These are phyloP conservation scores for Megalonaias nervosa DNA, from an alignment of 1,140 invertebrate genomes.

Conservation along the genomic window DNA sequence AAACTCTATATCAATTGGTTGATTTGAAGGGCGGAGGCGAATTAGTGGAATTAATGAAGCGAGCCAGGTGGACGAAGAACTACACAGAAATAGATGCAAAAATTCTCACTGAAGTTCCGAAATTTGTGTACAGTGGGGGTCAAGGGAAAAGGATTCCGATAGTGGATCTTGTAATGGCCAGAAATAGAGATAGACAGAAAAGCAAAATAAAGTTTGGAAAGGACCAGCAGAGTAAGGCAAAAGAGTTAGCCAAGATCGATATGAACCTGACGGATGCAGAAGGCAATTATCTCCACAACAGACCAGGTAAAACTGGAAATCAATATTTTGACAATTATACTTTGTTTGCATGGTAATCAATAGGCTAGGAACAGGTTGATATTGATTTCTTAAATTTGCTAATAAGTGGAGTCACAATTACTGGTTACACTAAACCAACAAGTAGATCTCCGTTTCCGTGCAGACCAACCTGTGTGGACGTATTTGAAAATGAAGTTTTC, in stretches of 20 bases:
- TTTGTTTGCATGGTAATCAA: too few relatives aligned
- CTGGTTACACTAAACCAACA: too few relatives aligned
- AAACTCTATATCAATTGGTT: constrained; percentile 65
- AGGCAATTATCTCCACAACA: constrained; percentile 47
- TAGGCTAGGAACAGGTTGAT: too few relatives aligned
- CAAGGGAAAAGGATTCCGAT: constrained; percentile 91
- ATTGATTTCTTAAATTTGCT: too few relatives aligned
- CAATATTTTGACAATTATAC: too few relatives aligned
- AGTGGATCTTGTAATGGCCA: constrained; percentile 85
- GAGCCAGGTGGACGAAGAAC: constrained; percentile 76
- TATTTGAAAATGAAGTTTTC: too few relatives aligned
- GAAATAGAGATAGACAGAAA: constrained; percentile 78
- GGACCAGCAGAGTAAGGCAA: constrained; percentile 53
- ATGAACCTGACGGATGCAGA: constrained; percentile 53
- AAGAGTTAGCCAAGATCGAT: constrained; percentile 57
- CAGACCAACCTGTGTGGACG: too few relatives aligned
- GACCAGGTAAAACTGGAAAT: constrained; percentile 43
- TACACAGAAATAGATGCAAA: constrained; percentile 58
- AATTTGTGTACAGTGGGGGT: constrained; percentile 94
- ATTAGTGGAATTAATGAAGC: constrained; percentile 94
- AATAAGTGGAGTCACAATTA: too few relatives aligned
- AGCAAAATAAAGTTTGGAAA: constrained; percentile 52
- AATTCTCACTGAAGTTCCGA: constrained; percentile 87
- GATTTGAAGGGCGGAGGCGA: constrained; percentile 84
- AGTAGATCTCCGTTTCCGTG: too few relatives aligned